These are phyloP conservation scores for Drosophila paulistorum DNA, from an alignment of 1,140 invertebrate species.

Conservation along the genomic window DNA sequence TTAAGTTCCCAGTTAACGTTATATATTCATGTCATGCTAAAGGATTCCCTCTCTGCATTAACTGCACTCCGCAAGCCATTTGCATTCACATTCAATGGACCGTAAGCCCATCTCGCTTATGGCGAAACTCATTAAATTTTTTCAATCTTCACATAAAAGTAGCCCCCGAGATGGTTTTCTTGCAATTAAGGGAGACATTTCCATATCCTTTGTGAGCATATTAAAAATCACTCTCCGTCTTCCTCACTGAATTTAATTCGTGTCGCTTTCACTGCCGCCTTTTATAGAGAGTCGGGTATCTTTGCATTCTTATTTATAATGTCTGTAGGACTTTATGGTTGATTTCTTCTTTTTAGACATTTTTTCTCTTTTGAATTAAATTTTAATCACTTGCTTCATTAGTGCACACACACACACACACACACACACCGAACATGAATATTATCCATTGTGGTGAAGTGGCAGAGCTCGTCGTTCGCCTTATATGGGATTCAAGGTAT, in stretches of 20 bases:
- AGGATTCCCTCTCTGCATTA: slow-evolving; percentile 25
- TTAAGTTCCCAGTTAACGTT: slow-evolving; percentile 28
- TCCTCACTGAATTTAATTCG: slow-evolving; percentile 16
- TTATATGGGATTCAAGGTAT: slow-evolving; percentile 8
- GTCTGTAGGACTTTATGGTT: slow-evolving; percentile 7
- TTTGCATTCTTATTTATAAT: slow-evolving; percentile 17
- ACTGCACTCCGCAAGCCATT: slow-evolving; percentile 44
- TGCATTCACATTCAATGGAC: slow-evolving; percentile 27
- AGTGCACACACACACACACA: slow-evolving; percentile 33
- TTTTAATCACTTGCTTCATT: slow-evolving; percentile 70
- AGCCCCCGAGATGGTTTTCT: slow-evolving; percentile 22
- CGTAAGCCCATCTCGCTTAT: slow-evolving; percentile 28
- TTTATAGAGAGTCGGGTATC: neutral
- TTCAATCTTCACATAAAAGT: neutral
- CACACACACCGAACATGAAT: neutral
- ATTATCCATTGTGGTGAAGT: neutral
- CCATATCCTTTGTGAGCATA: slow-evolving; percentile 27
- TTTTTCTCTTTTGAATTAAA: slow-evolving; percentile 29
- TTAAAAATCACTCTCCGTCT: slow-evolving; percentile 51
- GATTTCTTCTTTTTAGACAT: slow-evolving; percentile 28
- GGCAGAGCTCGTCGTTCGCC: neutral
- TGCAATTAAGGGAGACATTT: slow-evolving; percentile 57
- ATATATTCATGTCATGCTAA: neutral
- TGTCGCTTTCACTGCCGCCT: slow-evolving; percentile 19
- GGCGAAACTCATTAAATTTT: slow-evolving; percentile 53